Evolutionary conservation across 2,113 vertebrate species (phyloP).

Genomic region (Rhinolophus ferrumequinum): DNA sequence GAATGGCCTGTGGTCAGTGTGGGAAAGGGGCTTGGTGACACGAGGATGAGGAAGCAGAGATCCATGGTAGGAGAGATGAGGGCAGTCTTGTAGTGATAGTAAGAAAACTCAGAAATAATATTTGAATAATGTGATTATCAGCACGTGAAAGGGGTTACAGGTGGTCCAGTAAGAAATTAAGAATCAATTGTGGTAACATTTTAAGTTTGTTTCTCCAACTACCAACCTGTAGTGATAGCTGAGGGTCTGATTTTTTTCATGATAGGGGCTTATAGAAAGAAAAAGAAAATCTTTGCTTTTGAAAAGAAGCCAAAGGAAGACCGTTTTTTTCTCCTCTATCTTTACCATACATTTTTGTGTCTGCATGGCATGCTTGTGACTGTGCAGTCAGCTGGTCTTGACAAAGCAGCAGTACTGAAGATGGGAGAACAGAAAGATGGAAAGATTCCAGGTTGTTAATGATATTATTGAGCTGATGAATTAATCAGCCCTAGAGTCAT

Average conservation of each 20-base stretch:
- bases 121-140: neutral
- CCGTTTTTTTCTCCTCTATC: neutral
- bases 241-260: neutral
- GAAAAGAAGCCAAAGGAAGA: constrained; percentile 1
- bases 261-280: neutral
- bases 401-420: neutral
- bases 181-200: neutral
- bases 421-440: neutral
- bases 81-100: neutral
- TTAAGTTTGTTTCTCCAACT: constrained; percentile 1
- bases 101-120: neutral
- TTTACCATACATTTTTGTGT: neutral
- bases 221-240: neutral
- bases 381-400: neutral
- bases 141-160: neutral
- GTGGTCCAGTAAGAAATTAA: neutral
- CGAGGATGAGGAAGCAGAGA: neutral
- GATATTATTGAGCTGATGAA: neutral
- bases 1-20: neutral
- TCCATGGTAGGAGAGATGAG: neutral
- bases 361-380: neutral
- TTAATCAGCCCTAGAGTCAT: neutral
- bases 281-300: neutral
- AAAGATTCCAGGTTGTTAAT: neutral
- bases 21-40: neutral